Percentiles rank a stretch among this genome's conserved stretches.
Conservation (phyloP, 2,888 invertebrate species). For the Ceratothoa steindachneri region DNA sequence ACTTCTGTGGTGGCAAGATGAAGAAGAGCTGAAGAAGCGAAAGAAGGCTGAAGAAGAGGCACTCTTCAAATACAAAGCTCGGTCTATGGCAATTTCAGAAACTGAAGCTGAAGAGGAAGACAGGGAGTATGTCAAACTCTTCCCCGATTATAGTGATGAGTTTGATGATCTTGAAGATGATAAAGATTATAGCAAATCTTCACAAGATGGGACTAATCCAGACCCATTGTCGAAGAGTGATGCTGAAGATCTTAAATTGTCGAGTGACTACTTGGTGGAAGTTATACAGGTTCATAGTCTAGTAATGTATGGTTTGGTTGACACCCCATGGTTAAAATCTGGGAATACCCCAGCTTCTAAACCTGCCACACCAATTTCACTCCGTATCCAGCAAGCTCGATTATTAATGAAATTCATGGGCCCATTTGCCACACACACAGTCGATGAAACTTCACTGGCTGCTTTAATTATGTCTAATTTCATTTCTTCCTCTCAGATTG, state of each 20-base stretch:
- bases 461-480: constrained; percentile 31
- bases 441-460: constrained; percentile 47
- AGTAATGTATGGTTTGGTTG: constrained; percentile 20
- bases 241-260: constrained; percentile 24
- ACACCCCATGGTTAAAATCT: constrained; percentile 16
- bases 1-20: constrained; percentile 70
- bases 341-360: constrained; percentile 8
- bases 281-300: constrained; percentile 29
- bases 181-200: constrained; percentile 32
- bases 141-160: constrained; percentile 54
- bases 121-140: constrained; percentile 51
- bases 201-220: constrained; percentile 45
- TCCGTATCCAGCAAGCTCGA: constrained; percentile 23
- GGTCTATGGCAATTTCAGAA: constrained; percentile 41
- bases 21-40: constrained; percentile 65
- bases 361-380: constrained; percentile 24
- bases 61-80: constrained; percentile 54
- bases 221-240: constrained; percentile 48
- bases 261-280: constrained; percentile 36
- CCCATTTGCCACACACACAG: constrained; percentile 43
- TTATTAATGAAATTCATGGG: constrained; percentile 25
- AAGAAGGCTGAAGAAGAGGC: constrained; percentile 71
- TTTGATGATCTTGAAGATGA: constrained; percentile 51
- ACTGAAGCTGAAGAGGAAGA: constrained; percentile 53
- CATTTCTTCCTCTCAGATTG: constrained; percentile 24